phyloP scores from a whole-genome alignment of 1,140 invertebrate species.

The Ylistrum balloti region DNA sequence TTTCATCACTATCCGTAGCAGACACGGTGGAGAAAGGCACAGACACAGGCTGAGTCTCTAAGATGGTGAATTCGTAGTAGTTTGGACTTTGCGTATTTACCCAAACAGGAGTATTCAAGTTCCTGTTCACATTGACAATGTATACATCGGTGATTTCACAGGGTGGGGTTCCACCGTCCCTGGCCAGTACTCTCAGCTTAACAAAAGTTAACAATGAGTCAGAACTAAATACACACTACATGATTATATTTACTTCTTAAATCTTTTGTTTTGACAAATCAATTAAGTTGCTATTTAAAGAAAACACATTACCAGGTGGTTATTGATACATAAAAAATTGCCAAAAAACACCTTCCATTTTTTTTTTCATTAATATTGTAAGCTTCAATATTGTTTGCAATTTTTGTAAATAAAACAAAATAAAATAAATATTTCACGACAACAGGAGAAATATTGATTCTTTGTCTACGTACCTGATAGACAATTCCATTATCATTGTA shows the following conservation, averaged over 20 bases:
- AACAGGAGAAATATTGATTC: too few relatives aligned
- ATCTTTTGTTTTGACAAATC: too few relatives aligned
- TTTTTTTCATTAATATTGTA: too few relatives aligned
- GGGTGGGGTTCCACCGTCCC: constrained; percentile 74
- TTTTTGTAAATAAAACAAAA: too few relatives aligned
- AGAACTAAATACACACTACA: too few relatives aligned
- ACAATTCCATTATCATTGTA: constrained; percentile 21
- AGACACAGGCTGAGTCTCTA: constrained; percentile 59
- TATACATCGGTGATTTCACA: constrained; percentile 65
- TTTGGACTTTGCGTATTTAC: constrained; percentile 83
- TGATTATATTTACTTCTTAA: too few relatives aligned
- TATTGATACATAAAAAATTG: too few relatives aligned
- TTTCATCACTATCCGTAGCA: constrained; percentile 63
- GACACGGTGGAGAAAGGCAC: constrained; percentile 50
- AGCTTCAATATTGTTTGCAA: too few relatives aligned
- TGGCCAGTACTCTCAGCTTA: constrained; percentile 74
- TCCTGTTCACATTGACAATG: constrained; percentile 72
- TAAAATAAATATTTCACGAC: too few relatives aligned
- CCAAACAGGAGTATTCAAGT: constrained; percentile 70
- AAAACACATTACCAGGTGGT: too few relatives aligned
- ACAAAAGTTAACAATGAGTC: constrained; percentile 46
- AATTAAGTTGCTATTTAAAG: too few relatives aligned
- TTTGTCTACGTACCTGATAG: constrained; percentile 15
- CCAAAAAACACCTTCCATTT: too few relatives aligned
- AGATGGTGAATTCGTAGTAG: constrained; percentile 60